Conservation (phyloP, 2,888 invertebrate genomes). For the Pilophorus perplexus region DNA sequence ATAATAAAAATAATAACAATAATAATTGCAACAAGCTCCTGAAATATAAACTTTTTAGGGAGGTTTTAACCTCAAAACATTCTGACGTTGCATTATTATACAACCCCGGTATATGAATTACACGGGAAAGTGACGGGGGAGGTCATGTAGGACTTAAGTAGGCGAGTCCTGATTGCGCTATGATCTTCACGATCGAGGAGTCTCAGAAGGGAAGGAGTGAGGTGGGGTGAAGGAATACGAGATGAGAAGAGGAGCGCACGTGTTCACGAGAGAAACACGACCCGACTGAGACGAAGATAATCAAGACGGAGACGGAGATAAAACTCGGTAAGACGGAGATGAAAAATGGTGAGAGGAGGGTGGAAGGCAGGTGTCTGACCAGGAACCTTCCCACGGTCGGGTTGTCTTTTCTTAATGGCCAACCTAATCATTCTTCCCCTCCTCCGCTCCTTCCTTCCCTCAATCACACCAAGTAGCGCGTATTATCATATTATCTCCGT, state of each 20-base stretch:
- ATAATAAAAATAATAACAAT: too few species aligned
- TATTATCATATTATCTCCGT: constrained; percentile 33
- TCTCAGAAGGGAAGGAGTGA: not conserved
- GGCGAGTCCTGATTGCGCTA: too few species aligned
- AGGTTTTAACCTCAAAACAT: too few species aligned
- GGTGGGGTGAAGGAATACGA: constrained; percentile 6
- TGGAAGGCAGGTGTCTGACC: constrained; percentile 33
- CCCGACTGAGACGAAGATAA: not conserved
- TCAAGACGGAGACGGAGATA: not conserved
- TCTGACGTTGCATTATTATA: too few species aligned
- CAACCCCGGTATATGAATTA: too few species aligned
- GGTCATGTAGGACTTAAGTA: too few species aligned
- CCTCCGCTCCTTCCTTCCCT: not conserved
- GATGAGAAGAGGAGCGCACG: constrained; percentile 25
- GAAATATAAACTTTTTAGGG: too few species aligned
- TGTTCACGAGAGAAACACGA: constrained; percentile 29
- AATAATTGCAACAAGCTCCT: too few species aligned
- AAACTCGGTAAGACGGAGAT: not conserved
- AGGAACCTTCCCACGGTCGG: constrained; percentile 35
- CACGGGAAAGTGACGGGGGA: too few species aligned
- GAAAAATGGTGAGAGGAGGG: constrained; percentile 16
- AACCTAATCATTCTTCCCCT: constrained; percentile 34
- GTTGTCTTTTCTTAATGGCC: constrained; percentile 35
- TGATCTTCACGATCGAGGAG: not conserved
- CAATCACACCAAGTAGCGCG: constrained; percentile 31